These are phyloP conservation scores for Pristionchus exspectatus DNA, from an alignment of 2,888 invertebrate species.

Conservation along the genomic window DNA sequence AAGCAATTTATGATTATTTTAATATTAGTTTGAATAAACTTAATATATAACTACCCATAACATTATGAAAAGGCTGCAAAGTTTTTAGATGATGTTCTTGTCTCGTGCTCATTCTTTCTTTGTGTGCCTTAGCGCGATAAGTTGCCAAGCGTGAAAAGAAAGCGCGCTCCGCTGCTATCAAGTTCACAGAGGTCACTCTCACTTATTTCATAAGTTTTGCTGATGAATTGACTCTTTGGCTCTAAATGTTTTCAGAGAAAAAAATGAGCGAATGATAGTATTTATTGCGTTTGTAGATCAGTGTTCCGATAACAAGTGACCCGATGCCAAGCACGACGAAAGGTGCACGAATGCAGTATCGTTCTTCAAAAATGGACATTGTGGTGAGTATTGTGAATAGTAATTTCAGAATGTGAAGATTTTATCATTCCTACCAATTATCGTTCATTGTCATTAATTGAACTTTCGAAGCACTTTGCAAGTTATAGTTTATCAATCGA, in stretches of 20 bases:
- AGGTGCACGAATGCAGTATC: not conserved
- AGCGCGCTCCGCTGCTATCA: slow-evolving; percentile 10
- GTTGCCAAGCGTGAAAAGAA: slow-evolving; percentile 6
- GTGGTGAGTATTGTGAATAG: not conserved
- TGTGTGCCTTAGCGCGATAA: slow-evolving; percentile 29
- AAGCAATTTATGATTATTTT: not conserved
- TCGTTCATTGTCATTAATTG: no score
- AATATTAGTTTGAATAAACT: no score
- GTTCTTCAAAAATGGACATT: slow-evolving; percentile 13
- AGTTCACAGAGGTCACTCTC: slow-evolving; percentile 15
- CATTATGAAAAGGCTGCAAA: not conserved
- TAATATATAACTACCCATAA: not conserved
- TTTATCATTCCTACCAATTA: no score
- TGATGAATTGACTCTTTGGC: not conserved
- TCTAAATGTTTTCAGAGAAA: not conserved
- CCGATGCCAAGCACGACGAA: not conserved
- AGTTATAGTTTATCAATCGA: not conserved
- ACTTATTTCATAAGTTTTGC: not conserved
- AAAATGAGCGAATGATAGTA: not conserved
- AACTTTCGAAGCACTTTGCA: no score
- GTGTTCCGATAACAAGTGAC: not conserved
- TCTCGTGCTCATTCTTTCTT: not conserved
- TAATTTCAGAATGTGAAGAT: not conserved
- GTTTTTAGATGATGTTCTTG: not conserved
- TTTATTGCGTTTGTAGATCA: not conserved